Evolutionary conservation across 2,797 vertebrate genomes (phyloP).

Genomic region (Peromyscus melanophrys): DNA sequence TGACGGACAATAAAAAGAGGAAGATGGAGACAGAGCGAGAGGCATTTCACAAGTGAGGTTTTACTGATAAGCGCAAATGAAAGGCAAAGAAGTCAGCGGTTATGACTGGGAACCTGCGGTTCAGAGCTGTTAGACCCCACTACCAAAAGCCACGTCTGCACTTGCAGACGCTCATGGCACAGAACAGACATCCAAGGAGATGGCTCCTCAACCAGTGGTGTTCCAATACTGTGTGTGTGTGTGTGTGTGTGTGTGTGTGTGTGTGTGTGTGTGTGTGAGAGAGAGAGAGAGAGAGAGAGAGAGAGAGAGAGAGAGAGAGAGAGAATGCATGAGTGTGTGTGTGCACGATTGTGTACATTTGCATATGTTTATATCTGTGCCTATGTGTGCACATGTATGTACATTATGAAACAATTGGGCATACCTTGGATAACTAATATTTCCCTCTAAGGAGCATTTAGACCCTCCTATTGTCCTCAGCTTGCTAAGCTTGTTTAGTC

Average conservation of each 20-base stretch:
- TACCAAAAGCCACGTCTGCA: background rate
- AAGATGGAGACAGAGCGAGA: constrained; percentile 66
- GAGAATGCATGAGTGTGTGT: no score
- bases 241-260: background rate
- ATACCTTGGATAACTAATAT: background rate
- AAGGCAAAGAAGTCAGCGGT: background rate
- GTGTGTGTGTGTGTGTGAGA: background rate
- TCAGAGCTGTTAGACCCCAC: constrained; percentile 62
- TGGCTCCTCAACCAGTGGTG: background rate
- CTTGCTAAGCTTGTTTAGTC: background rate
- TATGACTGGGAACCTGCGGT: constrained; percentile 55
- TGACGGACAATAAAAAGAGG: constrained; percentile 73
- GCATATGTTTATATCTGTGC: background rate
- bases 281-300: no score
- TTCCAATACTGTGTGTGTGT: background rate
- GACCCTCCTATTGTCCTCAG: background rate
- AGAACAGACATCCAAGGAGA: background rate
- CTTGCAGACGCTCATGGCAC: background rate
- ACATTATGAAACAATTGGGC: background rate
- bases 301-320: no score
- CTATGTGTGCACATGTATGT: background rate
- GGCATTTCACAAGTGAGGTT: constrained; percentile 64
- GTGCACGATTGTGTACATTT: background rate
- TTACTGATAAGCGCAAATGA: constrained; percentile 66
- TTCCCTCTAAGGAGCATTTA: background rate